Percentiles rank a stretch among this genome's conserved stretches.
Evolutionary conservation across 2,888 invertebrate genomes (phyloP).

Genomic region (Ectropis crepuscularia): DNA sequence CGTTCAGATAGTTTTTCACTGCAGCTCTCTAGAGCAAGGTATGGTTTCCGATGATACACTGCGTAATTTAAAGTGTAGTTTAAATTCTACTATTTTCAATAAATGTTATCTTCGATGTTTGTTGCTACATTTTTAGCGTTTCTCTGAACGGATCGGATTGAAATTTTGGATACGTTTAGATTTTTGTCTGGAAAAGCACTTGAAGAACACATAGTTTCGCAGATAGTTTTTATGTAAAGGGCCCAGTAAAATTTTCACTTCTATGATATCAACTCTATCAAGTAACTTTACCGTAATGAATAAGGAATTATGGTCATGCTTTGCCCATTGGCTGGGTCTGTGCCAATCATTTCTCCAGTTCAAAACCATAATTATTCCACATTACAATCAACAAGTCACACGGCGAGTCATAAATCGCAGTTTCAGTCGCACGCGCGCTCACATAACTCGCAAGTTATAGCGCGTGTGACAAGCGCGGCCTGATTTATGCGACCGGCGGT

Average conservation of each 20-base stretch:
- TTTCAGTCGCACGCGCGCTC: constrained; percentile 51
- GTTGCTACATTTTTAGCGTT: too few species aligned
- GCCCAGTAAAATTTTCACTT: too few species aligned
- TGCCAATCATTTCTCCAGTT: too few species aligned
- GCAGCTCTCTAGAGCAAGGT: constrained; percentile 5
- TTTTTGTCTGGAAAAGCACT: too few species aligned
- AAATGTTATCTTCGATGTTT: too few species aligned
- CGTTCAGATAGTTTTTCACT: constrained; percentile 17
- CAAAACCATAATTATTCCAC: background rate
- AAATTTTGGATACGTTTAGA: too few species aligned
- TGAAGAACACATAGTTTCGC: too few species aligned
- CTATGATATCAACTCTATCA: too few species aligned
- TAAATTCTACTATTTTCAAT: too few species aligned
- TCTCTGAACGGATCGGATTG: too few species aligned
- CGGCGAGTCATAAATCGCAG: constrained; percentile 39
- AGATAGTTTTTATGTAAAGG: too few species aligned
- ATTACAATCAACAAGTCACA: constrained; percentile 30
- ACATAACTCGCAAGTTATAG: constrained; percentile 70
- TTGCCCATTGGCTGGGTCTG: background rate
- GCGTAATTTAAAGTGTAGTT: background rate
- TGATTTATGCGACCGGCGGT: constrained; percentile 61
- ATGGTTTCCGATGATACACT: constrained; percentile 2
- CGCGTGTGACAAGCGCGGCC: constrained; percentile 64
- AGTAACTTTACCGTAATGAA: too few species aligned
- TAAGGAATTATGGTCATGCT: background rate